Evolutionary conservation across 2,797 vertebrate genomes (phyloP), one percentile per base, ranked within the genome.

Genomic region (Nannoperca obscura): DNA sequence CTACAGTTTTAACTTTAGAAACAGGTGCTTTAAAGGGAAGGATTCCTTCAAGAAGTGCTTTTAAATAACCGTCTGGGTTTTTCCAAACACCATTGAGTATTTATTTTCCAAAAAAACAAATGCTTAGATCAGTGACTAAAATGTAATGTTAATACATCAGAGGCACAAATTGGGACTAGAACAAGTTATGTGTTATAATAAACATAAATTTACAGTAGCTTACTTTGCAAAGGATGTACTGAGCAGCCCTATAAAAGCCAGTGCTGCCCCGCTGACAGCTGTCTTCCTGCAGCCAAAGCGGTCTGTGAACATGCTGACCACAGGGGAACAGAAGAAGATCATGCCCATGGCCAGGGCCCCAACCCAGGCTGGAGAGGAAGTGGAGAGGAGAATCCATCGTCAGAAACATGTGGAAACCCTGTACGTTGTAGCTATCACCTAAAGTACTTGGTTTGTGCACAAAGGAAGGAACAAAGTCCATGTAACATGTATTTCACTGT

Each of bases 231-330:
- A 99, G 46, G 97, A 97, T 86, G 97, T 97, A 92, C 95, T 96
- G 84, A 99, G 97, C 60, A 99, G 95, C 68, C 98, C 98, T 3
- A 97, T 89, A 92, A 98, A 99, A 78, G 98, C 98, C n/a, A 99
- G 74, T 2, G 94, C 78, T 1, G 98, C 98, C 65, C 98, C 98
- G 0, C 94, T 83, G 58, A 98, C 97, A 0, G 98, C 97, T 0
- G 98, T 99, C 89, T 96, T 98, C 91, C 97, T 95, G 85, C 98
- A 99, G 90, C 98, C 98, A 0, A 99, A 94, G 75, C 95, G 96
- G 94, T 99, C 98, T 0, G 98, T 99, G 95, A 99, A 99, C 96
- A 99, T 98, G 93, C 98, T 99, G 94, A 98, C 98, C 82, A 99
- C 96, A 5, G 98, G 98, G 57, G 98, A 99, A 89, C 98, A 99